Percentiles rank a stretch among this genome's conserved stretches.
These are phyloP conservation scores for Lineus longissimus DNA, from an alignment of 1,140 invertebrate genomes.

Conservation along the genomic window DNA sequence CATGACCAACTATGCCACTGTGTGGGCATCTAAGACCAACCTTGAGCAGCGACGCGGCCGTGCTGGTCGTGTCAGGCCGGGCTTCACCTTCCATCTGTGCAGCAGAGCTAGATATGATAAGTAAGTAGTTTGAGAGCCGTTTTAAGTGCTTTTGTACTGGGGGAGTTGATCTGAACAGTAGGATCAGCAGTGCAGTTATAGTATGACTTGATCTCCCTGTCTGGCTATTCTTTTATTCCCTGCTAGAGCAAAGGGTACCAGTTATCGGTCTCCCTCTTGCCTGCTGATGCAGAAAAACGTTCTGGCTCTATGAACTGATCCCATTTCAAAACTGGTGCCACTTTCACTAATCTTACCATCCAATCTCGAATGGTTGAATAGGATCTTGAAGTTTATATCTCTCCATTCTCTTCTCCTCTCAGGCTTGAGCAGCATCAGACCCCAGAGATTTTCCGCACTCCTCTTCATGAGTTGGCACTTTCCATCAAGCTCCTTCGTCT, in stretches of 20 bases:
- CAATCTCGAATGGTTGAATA: too few species aligned
- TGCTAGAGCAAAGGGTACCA: too few species aligned
- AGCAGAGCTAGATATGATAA: conserved; percentile 48
- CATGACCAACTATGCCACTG: conserved; percentile 55
- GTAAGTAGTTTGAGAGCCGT: conserved; percentile 27
- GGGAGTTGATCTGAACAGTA: neutral
- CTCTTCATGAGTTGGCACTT: conserved; percentile 73
- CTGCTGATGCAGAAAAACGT: too few species aligned
- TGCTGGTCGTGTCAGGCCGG: conserved; percentile 68
- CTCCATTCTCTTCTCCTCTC: too few species aligned
- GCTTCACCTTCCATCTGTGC: conserved; percentile 76
- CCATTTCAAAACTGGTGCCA: too few species aligned
- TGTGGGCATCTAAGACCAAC: conserved; percentile 63
- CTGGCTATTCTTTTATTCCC: too few species aligned
- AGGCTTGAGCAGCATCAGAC: conserved; percentile 85
- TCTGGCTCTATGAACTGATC: too few species aligned
- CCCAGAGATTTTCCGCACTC: conserved; percentile 93
- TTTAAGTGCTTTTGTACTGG: neutral
- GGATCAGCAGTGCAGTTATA: too few species aligned
- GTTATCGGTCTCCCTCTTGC: too few species aligned
- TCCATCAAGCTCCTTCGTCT: conserved; percentile 57
- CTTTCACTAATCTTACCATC: too few species aligned
- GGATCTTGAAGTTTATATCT: too few species aligned
- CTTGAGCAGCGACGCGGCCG: conserved; percentile 65
- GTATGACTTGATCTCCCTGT: too few species aligned